phyloP scores from a whole-genome alignment of 2,113 vertebrate species.

The Rhagologus leucostigma region DNA sequence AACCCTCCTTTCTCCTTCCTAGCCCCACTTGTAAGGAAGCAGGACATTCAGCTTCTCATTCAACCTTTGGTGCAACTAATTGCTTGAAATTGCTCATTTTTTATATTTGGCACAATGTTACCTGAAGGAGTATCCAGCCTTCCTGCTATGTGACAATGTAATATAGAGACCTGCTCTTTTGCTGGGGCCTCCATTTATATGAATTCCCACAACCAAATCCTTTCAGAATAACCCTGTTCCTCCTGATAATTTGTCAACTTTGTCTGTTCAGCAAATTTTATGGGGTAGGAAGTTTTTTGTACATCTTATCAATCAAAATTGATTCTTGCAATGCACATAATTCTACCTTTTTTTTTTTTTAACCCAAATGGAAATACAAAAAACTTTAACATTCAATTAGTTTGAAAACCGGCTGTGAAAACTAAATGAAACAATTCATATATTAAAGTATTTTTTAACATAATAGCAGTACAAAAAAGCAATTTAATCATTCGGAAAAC shows the following conservation, averaged over 20 bases:
- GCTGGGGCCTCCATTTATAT: background rate
- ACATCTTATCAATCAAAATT: background rate
- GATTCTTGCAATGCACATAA: background rate
- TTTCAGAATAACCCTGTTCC: background rate
- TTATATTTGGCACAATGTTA: background rate
- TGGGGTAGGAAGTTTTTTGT: background rate
- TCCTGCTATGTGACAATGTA: background rate
- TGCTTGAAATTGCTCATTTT: background rate
- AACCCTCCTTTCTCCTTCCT: background rate
- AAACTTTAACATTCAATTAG: background rate
- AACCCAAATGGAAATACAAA: background rate
- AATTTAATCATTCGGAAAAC: background rate
- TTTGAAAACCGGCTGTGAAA: background rate
- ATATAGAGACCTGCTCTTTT: background rate
- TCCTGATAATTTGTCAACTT: background rate
- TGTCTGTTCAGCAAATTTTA: background rate
- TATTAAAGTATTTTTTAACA: background rate
- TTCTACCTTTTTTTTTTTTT: background rate
- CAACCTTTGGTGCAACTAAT: slow-evolving; percentile 1
- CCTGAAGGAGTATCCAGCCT: slow-evolving; percentile 2
- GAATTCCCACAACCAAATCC: background rate
- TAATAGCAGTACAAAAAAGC: background rate
- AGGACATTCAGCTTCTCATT: background rate
- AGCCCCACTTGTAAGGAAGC: background rate
- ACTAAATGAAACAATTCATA: background rate